Conservation (phyloP, 2,888 invertebrate genomes). For the Cheilosia scutellata region DNA sequence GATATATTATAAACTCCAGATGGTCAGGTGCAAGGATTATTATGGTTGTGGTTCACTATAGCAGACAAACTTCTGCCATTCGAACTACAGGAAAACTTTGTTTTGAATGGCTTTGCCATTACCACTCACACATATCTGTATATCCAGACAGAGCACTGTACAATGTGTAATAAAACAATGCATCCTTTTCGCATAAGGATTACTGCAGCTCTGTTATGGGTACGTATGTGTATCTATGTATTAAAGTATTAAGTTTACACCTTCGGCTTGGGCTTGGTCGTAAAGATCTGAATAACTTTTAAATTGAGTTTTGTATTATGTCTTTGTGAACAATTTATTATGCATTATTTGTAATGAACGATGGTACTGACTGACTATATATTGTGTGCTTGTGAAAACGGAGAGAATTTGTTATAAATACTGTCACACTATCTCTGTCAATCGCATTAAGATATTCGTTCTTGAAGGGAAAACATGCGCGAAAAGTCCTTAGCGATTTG, state of each 20-base stretch:
- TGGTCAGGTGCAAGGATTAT: conserved; percentile 26
- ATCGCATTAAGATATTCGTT: no score
- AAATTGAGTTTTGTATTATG: not conserved
- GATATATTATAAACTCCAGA: conserved; percentile 13
- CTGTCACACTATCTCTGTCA: no score
- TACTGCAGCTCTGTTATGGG: not conserved
- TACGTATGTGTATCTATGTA: not conserved
- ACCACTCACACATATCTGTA: not conserved
- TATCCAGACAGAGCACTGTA: not conserved
- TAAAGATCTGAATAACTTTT: not conserved
- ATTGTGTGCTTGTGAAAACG: not conserved
- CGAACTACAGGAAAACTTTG: not conserved
- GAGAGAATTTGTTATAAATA: not conserved
- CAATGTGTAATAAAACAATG: not conserved
- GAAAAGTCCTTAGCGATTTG: no score
- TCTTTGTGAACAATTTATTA: not conserved
- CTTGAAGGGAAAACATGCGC: no score
- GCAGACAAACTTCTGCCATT: not conserved
- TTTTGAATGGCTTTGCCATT: not conserved
- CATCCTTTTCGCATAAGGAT: not conserved
- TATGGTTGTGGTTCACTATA: not conserved
- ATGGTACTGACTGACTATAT: not conserved
- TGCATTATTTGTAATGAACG: not conserved
- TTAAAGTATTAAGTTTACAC: no score
- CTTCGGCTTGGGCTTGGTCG: no score